phyloP scores from a whole-genome alignment of 2,113 vertebrate genomes.

The Corythornis vintsioides region DNA sequence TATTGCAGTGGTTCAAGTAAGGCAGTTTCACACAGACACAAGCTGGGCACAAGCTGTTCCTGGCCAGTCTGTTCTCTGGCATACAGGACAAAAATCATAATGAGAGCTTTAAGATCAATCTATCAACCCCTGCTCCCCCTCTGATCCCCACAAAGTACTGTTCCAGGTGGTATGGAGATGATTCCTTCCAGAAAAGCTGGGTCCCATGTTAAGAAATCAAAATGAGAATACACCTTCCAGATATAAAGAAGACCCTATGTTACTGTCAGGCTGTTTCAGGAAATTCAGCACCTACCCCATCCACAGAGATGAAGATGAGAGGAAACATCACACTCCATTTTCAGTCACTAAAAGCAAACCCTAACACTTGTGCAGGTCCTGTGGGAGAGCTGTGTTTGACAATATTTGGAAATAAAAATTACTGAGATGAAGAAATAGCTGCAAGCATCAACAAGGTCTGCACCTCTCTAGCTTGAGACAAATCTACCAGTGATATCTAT shows the following conservation, averaged over 20 bases:
- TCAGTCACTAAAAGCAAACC: background rate
- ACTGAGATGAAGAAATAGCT: background rate
- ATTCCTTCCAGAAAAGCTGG: background rate
- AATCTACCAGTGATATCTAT: background rate
- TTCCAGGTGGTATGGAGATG: background rate
- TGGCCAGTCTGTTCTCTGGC: background rate
- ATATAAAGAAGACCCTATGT: background rate
- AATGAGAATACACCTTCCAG: background rate
- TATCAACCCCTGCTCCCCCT: background rate
- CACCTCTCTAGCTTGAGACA: background rate
- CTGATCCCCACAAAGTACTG: background rate
- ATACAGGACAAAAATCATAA: background rate
- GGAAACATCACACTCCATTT: background rate
- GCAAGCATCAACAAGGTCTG: background rate
- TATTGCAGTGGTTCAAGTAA: background rate
- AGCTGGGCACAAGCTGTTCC: background rate
- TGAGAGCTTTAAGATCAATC: background rate
- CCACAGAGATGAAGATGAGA: background rate
- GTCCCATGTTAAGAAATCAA: background rate
- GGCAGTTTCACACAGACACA: background rate
- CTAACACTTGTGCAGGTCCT: background rate
- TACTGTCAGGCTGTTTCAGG: background rate
- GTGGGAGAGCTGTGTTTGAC: background rate
- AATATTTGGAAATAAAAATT: background rate
- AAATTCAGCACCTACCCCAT: background rate